Base-by-base conservation (phyloP, 2,797 vertebrate species). In the Ctenopoma multispine region DNA sequence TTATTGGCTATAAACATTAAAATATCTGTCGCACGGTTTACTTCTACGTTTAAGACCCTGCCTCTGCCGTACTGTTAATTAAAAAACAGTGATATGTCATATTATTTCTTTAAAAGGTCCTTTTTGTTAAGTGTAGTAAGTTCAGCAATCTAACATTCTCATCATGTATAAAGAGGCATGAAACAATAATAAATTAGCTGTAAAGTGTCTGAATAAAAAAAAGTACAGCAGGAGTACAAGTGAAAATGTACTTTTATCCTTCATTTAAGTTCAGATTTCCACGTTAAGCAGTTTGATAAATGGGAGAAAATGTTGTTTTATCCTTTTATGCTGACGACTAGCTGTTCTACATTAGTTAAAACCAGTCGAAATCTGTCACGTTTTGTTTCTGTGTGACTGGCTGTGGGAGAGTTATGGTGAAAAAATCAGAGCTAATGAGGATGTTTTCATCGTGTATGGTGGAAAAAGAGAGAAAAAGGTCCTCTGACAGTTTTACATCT, bases 391-490 rank as follows among this genome's bases (percentile, higher is more conserved):
- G 55, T 73, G 2, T 38, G 10, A 57, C 7, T 1, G 29, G 13
- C 36, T 44, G 41, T 65, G 18, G 18, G 23, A 10, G 4, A 2
- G 57, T 60, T 15, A 20, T 24, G 40, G 23, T 1, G 29, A 53
- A 14, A 34, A 31, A 63, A 13, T 65, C 18, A 44, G 62, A 55
- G 55, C 44, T 71, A 56, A 43, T 66, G 60, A 81, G 74, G 80
- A 56, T 72, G 36, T 43, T 63, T 38, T 64, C 67, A 14, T 75
- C 40, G 23, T 55, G 17, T 56, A 1, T 4, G 34, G 61, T 67
- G 61, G 63, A 41, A 62, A 72, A 61, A 75, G 64, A 90, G 75
- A 87, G 76, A 77, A 80, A 86, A 87, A 65, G 63, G 54, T 84
- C 85, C 72, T 86, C 77, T 61, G 23, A 80, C 53, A 63, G 43